Conservation (phyloP, 2,113 vertebrate genomes). For the Strix aluco region DNA sequence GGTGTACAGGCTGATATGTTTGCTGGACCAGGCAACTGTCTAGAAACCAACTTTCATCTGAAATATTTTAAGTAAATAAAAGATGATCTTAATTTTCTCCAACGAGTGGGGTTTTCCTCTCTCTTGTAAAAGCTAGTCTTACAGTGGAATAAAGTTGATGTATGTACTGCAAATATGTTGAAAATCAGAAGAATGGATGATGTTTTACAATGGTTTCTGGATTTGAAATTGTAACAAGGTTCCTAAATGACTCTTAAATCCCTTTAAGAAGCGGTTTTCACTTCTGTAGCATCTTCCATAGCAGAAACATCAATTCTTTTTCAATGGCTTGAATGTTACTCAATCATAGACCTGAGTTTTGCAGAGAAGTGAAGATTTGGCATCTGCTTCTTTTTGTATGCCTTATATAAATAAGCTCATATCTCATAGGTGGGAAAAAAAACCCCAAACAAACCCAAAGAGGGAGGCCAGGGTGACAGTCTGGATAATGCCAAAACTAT, state of each 20-base stretch:
- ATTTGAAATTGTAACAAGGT: neutral
- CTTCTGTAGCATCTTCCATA: neutral
- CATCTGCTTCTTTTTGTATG: neutral
- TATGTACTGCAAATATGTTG: neutral
- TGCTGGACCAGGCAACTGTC: neutral
- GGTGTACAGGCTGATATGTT: neutral
- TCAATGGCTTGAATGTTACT: neutral
- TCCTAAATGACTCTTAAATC: neutral
- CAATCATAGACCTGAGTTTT: neutral
- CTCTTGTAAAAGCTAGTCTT: neutral
- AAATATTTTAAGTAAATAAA: neutral
- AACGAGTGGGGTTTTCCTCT: rapidly evolving
- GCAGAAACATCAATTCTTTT: neutral
- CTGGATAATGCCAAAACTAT: neutral
- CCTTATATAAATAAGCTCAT: neutral
- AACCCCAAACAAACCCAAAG: rapidly evolving
- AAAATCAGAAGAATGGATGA: neutral
- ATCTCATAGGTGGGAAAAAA: neutral
- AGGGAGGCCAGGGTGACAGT: neutral
- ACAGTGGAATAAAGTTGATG: neutral
- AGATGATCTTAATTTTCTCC: neutral
- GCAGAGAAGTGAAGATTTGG: neutral
- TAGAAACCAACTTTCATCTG: neutral
- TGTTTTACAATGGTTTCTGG: neutral
- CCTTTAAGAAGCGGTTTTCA: neutral